A percentile compares a stretch with the other conserved stretches of the same genome.
Evolutionary conservation across 2,888 invertebrate species (phyloP).

Genomic region (Pteria penguin): DNA sequence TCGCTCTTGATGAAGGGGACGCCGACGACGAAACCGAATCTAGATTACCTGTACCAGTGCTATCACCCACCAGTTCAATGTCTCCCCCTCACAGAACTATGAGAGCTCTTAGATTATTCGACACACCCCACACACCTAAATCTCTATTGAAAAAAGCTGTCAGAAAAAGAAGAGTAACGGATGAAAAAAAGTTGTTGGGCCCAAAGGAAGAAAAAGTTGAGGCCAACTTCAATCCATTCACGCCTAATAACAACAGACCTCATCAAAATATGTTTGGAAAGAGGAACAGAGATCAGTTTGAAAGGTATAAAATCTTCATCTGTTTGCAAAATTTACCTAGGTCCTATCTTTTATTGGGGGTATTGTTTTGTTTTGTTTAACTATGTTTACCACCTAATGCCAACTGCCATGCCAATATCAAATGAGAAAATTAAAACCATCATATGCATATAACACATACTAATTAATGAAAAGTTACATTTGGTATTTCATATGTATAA

Average conservation of each 20-base stretch:
- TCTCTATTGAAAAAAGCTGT: conserved; percentile 86
- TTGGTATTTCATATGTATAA: too few relatives aligned
- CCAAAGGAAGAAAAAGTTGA: conserved; percentile 52
- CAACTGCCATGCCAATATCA: too few relatives aligned
- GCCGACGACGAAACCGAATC: conserved; percentile 53
- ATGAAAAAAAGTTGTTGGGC: conserved; percentile 20
- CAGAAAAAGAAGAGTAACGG: conserved; percentile 54
- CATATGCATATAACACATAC: too few relatives aligned
- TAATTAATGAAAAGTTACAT: too few relatives aligned
- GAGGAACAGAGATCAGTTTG: conserved; percentile 83
- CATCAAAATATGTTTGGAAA: conserved; percentile 84
- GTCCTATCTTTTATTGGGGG: too few relatives aligned
- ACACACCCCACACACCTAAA: conserved; percentile 92
- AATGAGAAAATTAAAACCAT: too few relatives aligned
- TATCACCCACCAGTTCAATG: conserved; percentile 42
- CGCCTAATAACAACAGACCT: conserved; percentile 62
- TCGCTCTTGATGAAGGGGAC: conserved; percentile 53
- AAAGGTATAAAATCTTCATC: too few relatives aligned
- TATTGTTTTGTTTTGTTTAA: too few relatives aligned
- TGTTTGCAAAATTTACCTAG: too few relatives aligned
- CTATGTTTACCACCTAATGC: too few relatives aligned
- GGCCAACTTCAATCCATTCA: conserved; percentile 90
- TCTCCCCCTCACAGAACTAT: conserved; percentile 82
- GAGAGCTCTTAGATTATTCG: conserved; percentile 85
- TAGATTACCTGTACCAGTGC: conserved; percentile 49